Conservation (phyloP, 2,888 invertebrate species). For the Lepidonotus clava region DNA sequence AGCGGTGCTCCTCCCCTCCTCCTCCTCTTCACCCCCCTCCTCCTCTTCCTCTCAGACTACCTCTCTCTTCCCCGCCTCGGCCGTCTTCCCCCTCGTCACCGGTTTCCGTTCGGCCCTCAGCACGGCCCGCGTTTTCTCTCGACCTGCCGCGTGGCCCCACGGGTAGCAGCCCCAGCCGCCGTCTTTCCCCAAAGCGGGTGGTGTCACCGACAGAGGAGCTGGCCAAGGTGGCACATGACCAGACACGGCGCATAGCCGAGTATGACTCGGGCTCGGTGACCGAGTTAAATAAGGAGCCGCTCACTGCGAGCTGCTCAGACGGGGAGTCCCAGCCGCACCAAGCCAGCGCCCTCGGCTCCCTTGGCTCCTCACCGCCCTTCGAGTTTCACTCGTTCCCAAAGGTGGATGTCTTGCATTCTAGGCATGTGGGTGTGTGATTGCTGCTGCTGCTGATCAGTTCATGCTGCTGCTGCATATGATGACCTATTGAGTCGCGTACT, state of each 20-base stretch:
- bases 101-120: slow-evolving; percentile 39
- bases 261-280: slow-evolving; percentile 59
- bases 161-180: too few relatives aligned
- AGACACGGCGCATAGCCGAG: slow-evolving; percentile 64
- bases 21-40: not conserved
- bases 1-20: not conserved
- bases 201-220: slow-evolving; percentile 58
- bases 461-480: too few relatives aligned
- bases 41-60: not conserved
- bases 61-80: not conserved
- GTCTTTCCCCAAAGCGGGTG: not conserved
- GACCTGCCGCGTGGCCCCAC: slow-evolving; percentile 49
- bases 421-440: slow-evolving; percentile 52
- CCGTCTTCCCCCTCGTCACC: slow-evolving; percentile 36
- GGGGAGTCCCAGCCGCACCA: slow-evolving; percentile 19
- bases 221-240: slow-evolving; percentile 56
- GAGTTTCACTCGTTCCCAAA: slow-evolving; percentile 56
- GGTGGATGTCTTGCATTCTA: slow-evolving; percentile 54
- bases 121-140: slow-evolving; percentile 34
- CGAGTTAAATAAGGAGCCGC: slow-evolving; percentile 39
- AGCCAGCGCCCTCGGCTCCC: not conserved
- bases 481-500: too few relatives aligned
- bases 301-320: not conserved
- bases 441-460: too few relatives aligned
- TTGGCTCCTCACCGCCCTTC: slow-evolving; percentile 27